These are phyloP conservation scores for Callaeas wilsoni DNA, from an alignment of 2,113 vertebrate genomes.

Conservation along the genomic window DNA sequence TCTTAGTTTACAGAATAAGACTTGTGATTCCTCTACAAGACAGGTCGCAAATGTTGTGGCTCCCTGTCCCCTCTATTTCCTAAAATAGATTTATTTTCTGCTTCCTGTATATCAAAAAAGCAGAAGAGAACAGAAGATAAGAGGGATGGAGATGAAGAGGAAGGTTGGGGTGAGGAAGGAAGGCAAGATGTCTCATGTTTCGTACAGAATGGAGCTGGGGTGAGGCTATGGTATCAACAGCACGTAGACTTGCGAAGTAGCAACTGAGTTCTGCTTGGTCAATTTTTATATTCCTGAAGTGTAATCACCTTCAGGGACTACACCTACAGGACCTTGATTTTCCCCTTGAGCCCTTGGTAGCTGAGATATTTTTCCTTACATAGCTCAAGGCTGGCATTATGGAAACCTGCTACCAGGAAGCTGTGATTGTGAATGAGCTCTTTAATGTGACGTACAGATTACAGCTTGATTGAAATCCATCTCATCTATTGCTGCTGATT, in stretches of 20 bases:
- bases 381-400: neutral
- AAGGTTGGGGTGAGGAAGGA: neutral
- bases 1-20: neutral
- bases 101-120: neutral
- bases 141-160: neutral
- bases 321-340: neutral
- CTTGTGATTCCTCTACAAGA: neutral
- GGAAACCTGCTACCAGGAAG: neutral
- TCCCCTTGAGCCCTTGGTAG: accelerated
- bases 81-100: neutral
- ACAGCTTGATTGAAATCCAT: neutral
- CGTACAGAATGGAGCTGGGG: neutral
- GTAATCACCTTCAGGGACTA: neutral
- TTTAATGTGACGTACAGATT: neutral
- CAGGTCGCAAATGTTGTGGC: neutral
- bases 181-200: neutral
- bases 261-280: neutral
- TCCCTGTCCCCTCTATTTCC: neutral
- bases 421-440: neutral
- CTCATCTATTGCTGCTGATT: neutral
- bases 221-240: neutral
- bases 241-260: neutral
- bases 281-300: neutral
- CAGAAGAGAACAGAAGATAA: neutral
- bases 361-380: neutral